These are phyloP conservation scores for Uria lomvia DNA, from an alignment of 2,113 vertebrate species.

Conservation along the genomic window DNA sequence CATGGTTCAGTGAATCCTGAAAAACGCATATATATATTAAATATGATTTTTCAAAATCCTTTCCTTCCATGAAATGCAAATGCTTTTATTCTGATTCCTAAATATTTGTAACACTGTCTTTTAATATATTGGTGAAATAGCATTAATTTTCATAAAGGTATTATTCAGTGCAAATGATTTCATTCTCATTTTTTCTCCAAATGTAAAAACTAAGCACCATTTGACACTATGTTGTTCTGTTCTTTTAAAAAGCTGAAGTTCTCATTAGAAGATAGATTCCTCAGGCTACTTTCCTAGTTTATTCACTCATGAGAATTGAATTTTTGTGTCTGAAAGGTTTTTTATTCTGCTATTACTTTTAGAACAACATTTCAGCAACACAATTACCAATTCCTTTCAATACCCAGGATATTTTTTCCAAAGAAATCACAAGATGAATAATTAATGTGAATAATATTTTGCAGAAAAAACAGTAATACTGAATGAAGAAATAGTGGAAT, in stretches of 20 bases:
- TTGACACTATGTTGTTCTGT: neutral
- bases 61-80: neutral
- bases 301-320: neutral
- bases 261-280: neutral
- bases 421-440: neutral
- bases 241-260: neutral
- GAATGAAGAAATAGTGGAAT: neutral
- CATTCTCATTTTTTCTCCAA: neutral
- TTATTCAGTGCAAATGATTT: neutral
- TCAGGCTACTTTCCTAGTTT: neutral
- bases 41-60: neutral
- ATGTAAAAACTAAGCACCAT: neutral
- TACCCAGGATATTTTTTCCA: neutral
- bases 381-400: neutral
- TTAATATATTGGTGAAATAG: neutral
- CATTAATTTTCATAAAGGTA: neutral
- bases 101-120: neutral
- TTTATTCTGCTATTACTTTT: neutral
- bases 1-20: neutral
- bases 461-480: neutral
- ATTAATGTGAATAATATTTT: neutral
- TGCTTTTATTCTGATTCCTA: neutral
- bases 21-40: fast-evolving
- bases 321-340: neutral
- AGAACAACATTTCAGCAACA: neutral